Base-by-base conservation (phyloP, 2,113 vertebrate species). In the Nothocercus nigrocapillus region DNA sequence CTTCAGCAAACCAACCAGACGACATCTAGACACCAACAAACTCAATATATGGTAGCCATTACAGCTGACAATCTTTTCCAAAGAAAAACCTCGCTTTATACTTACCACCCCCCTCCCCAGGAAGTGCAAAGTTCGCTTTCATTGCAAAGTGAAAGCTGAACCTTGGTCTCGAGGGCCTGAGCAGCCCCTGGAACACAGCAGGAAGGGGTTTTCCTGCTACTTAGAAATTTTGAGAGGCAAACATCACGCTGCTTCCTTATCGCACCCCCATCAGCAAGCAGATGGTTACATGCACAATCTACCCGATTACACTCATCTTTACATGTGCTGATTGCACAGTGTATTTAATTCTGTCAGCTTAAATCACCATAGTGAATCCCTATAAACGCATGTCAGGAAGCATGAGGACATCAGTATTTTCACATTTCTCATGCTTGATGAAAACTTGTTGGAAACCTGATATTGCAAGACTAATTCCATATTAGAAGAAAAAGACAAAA, bases 181-280 rank as follows among this genome's bases (percentile, higher is more conserved):
- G n/a, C 51, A 47, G 51, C 15, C 67, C 13, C 4, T 13, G 20
- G 8, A 79, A 2, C 18, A 85, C 14, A 68, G 40, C 11, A 79
- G 7, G 74, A 53, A 36, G 2, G 61, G 10, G 5, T 49, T 79
- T 84, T 58, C 16, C 21, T 34, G 45, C 36, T 78, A 36, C 36
- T 68, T 47, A 40, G 45, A 21, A 44, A 32, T 11, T 75, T 54
- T 1, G 8, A 38, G 63, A 81, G 53, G 5, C 17, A 21, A 76
- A 53, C 11, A 73, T 21, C 16, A 40, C 14, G 18, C 54, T 69
- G 21, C 34, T 25, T 75, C 44, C 32, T 36, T 17, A 56, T 25
- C 54, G 44, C 0, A 4, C n/a, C 36, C 38, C 12, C 10, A n/a
- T 3, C 3, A 2, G 25, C 4, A 61, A 28, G 59, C n/a, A 72